Evolutionary conservation across 2,797 vertebrate genomes (phyloP), one percentile per base, ranked within the genome.

Genomic region (Acanthurus lineatus): DNA sequence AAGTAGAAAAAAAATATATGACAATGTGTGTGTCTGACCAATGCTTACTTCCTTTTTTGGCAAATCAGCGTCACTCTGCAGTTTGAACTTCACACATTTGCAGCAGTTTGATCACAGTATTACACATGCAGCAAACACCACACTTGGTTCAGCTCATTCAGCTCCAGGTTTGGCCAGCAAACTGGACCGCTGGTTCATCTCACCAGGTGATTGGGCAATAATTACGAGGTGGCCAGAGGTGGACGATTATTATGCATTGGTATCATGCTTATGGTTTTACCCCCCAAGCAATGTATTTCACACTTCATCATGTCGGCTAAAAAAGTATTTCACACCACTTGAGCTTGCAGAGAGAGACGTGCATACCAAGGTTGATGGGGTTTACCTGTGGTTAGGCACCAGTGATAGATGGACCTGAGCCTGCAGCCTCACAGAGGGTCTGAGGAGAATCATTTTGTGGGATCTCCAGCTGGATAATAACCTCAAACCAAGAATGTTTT

Each of bases 241-340:
- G 84, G 82, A 83, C 68, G 69, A 92, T 92, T 92, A 92, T 84
- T 94, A 93, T 92, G 90, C 92, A 94, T 91, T 89, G 93, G 85
- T 82, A 84, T 91, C 82, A 44, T 77, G 88, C 87, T 85, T 81
- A 76, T 57, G 85, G 79, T 89, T 91, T 87, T 79, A 86, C 76
- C 88, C 66, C 52, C 85, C 42, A 22, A 79, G 89, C 89, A 78
- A 83, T 81, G 89, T 90, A 94, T 93, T 94, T 93, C 92, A 94
- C 90, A 91, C 91, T 90, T 91, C 91, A 93, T 94, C 89, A 91
- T 89, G 85, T 90, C 53, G 58, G 86, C 65, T 89, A 87, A 88
- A 91, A 81, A 87, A 86, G 89, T 85, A 90, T 93, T 93, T 93
- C 92, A 93, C 93, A 88, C 89, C 88, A 89, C 89, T 91, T 92